Evolutionary conservation across 2,797 vertebrate species (phyloP).

Genomic region (Molossus alvarezi): DNA sequence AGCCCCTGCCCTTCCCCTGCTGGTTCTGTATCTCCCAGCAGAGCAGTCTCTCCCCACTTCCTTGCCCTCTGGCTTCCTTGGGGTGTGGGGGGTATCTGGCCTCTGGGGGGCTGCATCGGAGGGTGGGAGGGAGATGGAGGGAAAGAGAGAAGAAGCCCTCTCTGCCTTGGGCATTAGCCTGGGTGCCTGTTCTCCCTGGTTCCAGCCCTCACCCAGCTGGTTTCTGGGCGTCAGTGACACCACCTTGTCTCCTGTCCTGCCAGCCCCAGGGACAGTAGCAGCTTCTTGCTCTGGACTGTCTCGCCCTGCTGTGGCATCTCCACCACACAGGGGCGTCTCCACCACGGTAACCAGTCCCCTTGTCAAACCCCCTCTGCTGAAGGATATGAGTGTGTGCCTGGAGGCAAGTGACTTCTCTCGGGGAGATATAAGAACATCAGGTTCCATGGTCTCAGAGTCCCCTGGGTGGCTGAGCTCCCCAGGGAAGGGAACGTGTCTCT

Average conservation of each 20-base stretch:
- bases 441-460: not conserved
- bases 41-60: not conserved
- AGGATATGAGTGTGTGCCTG: not conserved
- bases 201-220: not conserved
- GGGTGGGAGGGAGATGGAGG: not conserved
- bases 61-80: not conserved
- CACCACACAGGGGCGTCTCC: not conserved
- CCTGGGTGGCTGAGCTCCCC: not conserved
- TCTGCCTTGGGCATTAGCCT: not conserved
- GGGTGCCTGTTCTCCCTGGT: not conserved
- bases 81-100: not conserved
- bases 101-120: not conserved
- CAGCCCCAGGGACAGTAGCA: not conserved
- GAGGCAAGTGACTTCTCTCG: not conserved
- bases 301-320: not conserved
- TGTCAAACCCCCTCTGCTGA: not conserved
- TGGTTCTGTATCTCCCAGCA: not conserved
- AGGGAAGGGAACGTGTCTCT: not conserved
- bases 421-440: not conserved
- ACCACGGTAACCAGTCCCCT: not conserved
- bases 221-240: not conserved
- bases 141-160: not conserved
- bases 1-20: not conserved
- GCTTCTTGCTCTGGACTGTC: not conserved
- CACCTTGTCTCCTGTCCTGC: not conserved